phyloP scores from a whole-genome alignment of 2,113 vertebrate species.

The Bufo bufo region DNA sequence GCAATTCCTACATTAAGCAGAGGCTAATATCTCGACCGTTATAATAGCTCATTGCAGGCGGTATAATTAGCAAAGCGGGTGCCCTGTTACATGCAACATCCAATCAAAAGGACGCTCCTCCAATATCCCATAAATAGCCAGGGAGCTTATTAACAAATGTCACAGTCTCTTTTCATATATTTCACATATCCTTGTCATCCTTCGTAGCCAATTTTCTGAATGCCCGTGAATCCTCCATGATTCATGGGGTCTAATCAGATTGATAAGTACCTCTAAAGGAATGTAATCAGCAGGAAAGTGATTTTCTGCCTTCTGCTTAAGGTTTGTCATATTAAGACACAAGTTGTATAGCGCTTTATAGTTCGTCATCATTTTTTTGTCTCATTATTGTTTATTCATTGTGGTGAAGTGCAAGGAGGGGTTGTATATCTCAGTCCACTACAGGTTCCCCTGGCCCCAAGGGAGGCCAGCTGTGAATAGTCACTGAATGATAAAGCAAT shows the following conservation, averaged over 20 bases:
- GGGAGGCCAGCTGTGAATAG: too few species aligned
- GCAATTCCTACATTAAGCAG: constrained; percentile 3
- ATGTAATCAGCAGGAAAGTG: constrained; percentile 11
- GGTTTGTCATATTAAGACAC: background rate
- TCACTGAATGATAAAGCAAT: too few species aligned
- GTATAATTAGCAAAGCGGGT: constrained; percentile 13
- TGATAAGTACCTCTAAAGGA: background rate
- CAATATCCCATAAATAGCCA: constrained; percentile 17
- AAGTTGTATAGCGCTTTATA: background rate
- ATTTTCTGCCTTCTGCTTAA: background rate
- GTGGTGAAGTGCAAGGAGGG: too few species aligned
- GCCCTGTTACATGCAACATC: constrained; percentile 2
- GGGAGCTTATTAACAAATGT: constrained; percentile 26
- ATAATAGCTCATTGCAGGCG: background rate
- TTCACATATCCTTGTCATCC: background rate
- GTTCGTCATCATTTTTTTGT: background rate
- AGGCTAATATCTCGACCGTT: background rate
- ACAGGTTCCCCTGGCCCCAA: too few species aligned
- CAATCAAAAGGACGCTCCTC: background rate
- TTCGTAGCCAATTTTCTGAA: constrained; percentile 14
- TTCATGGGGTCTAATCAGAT: constrained; percentile 19
- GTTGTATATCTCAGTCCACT: too few species aligned
- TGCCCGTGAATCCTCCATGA: background rate
- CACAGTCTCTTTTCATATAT: background rate
- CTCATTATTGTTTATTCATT: background rate